These are phyloP conservation scores for Trachemys scripta DNA, from an alignment of 2,113 vertebrate species.

Conservation along the genomic window DNA sequence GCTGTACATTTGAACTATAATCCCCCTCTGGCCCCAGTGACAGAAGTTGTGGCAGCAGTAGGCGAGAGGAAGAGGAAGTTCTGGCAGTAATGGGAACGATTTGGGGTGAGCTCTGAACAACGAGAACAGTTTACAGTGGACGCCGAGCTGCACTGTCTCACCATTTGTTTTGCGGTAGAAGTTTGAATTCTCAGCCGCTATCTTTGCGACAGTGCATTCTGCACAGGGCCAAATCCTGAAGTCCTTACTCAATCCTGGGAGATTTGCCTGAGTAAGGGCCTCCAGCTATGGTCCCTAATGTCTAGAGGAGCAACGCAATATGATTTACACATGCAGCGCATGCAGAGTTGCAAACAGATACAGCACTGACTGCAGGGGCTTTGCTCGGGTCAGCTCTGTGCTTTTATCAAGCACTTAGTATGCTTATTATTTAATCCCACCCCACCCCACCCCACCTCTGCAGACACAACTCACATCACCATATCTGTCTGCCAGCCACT, in stretches of 20 bases:
- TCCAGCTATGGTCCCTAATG: neutral
- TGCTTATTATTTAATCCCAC: neutral
- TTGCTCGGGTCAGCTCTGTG: neutral
- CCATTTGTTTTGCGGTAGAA: neutral
- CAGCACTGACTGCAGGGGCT: neutral
- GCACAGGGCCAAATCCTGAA: neutral
- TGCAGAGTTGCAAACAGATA: conserved; percentile 39
- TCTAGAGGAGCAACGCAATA: neutral
- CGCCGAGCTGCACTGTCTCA: neutral
- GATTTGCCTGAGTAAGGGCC: neutral
- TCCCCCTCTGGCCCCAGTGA: neutral
- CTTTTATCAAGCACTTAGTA: neutral
- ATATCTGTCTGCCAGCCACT: neutral
- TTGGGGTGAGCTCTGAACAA: neutral
- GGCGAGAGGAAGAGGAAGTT: neutral
- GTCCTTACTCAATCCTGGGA: neutral
- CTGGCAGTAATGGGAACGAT: neutral
- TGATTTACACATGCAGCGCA: neutral
- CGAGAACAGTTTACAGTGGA: neutral
- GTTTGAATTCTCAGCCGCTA: neutral
- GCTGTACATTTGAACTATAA: neutral
- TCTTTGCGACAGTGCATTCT: conserved; percentile 34
- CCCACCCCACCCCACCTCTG: neutral
- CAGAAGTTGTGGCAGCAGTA: neutral
- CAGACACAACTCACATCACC: neutral